Evolutionary conservation across 1,140 invertebrate genomes (phyloP).

Genomic region (Pseudomyrmex flavicornis): DNA sequence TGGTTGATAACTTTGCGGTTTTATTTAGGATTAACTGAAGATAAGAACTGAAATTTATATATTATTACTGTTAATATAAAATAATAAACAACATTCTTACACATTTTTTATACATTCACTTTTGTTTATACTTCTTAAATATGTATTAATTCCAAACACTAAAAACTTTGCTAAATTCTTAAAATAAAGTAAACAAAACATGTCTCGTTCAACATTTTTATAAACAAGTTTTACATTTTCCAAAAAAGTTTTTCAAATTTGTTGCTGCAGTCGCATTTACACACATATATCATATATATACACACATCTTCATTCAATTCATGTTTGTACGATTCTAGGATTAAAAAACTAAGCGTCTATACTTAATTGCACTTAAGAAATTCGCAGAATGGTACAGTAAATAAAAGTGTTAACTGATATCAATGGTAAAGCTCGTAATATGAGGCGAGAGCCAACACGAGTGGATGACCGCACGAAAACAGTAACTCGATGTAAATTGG

Average conservation of each 20-base stretch:
- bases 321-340: background rate
- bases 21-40: background rate
- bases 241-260: background rate
- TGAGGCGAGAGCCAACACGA: background rate
- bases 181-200: background rate
- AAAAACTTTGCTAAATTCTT: background rate
- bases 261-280: background rate
- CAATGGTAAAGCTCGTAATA: constrained; percentile 54
- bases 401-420: constrained; percentile 63
- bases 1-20: constrained; percentile 26
- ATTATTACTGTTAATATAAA: background rate
- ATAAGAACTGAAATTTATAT: background rate
- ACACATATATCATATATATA: no score
- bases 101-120: background rate
- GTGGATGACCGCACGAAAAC: constrained; percentile 10
- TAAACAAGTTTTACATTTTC: background rate
- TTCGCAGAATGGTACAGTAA: constrained; percentile 24
- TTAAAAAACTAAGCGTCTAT: background rate
- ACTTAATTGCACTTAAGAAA: constrained; percentile 31
- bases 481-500: constrained; percentile 33
- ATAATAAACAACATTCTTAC: background rate
- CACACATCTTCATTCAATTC: constrained; percentile 2
- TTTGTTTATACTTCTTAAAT: background rate
- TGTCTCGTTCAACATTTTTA: background rate
- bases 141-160: background rate